Conservation (phyloP, 2,797 vertebrate species). For the Dermochelys coriacea region DNA sequence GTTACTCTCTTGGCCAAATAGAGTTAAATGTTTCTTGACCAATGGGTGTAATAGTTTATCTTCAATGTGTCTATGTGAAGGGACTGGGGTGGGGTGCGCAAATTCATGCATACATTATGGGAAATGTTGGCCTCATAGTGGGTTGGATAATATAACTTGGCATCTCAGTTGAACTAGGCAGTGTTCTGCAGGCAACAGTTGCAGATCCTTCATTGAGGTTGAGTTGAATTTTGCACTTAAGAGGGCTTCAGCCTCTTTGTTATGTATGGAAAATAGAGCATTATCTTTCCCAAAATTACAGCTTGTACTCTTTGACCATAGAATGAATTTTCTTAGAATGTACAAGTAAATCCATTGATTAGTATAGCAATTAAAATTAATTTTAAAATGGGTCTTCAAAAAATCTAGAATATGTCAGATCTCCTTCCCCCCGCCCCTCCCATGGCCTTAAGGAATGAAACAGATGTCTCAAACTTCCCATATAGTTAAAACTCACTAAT, state of each 20-base stretch:
- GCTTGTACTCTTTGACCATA: neutral
- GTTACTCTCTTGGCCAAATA: conserved; percentile 19
- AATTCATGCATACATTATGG: neutral
- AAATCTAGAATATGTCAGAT: neutral
- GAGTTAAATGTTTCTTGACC: conserved; percentile 30
- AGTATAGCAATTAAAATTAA: neutral
- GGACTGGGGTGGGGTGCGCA: neutral
- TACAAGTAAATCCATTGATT: neutral
- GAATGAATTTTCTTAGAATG: neutral
- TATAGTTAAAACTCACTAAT: neutral
- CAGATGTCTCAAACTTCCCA: neutral
- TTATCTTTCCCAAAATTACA: neutral
- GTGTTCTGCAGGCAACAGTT: neutral
- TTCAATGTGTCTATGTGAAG: neutral
- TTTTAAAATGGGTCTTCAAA: neutral
- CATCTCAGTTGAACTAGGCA: neutral
- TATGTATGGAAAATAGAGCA: neutral
- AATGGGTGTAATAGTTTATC: neutral
- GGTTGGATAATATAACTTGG: neutral
- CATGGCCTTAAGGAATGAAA: neutral
- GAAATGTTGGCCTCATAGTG: neutral
- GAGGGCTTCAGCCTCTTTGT: neutral
- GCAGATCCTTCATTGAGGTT: neutral
- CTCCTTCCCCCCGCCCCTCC: neutral
- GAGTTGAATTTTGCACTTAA: neutral